Evolutionary conservation across 2,888 invertebrate genomes (phyloP).

Genomic region (Maniola hyperantus): DNA sequence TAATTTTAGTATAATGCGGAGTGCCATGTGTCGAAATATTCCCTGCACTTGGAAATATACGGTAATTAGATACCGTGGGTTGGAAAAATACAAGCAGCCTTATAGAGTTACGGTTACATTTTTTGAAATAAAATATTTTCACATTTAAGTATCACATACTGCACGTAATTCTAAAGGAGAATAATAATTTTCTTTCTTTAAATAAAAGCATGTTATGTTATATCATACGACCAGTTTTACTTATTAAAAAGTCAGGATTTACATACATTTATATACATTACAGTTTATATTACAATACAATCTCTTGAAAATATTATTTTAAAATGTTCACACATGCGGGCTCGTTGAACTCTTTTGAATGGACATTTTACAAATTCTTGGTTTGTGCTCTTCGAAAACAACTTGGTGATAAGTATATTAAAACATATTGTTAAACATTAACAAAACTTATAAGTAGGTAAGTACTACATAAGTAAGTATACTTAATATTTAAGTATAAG

Average conservation of each 20-base stretch:
- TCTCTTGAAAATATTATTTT: not conserved
- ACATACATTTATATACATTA: not conserved
- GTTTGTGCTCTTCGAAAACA: too few species aligned
- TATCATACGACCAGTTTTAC: not conserved
- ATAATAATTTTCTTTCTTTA: slow-evolving; percentile 12
- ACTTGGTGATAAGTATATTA: too few species aligned
- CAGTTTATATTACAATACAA: not conserved
- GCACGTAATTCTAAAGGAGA: not conserved
- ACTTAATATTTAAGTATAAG: too few species aligned
- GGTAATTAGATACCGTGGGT: slow-evolving; percentile 30
- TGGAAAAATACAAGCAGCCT: slow-evolving; percentile 20
- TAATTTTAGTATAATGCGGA: slow-evolving; percentile 21
- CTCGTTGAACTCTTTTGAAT: slow-evolving; percentile 29
- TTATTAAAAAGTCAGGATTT: not conserved
- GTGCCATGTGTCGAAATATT: slow-evolving; percentile 30
- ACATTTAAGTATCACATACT: not conserved
- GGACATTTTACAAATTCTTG: not conserved
- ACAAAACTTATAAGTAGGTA: too few species aligned
- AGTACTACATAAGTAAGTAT: too few species aligned
- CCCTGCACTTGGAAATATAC: slow-evolving; percentile 17
- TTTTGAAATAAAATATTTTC: not conserved
- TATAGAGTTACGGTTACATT: slow-evolving; percentile 15
- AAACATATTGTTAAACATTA: too few species aligned
- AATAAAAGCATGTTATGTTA: not conserved
- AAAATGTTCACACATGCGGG: not conserved